Conservation (phyloP, 1,140 invertebrate genomes). For the Heliconius hewitsoni region DNA sequence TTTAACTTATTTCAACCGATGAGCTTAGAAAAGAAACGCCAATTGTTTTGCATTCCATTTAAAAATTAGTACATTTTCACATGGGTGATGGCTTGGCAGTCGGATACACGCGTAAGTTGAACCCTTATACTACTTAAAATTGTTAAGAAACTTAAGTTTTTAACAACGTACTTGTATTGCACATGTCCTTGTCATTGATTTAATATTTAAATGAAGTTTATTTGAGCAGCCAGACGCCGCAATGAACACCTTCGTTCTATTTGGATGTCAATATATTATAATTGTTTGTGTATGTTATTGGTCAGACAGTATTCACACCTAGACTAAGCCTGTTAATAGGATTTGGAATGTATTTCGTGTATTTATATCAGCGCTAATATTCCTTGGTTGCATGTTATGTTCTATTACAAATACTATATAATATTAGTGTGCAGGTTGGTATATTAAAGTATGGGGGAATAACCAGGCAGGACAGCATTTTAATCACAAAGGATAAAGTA, state of each 20-base stretch:
- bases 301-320: slow-evolving; percentile 15
- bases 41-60: slow-evolving; percentile 69
- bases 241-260: slow-evolving; percentile 41
- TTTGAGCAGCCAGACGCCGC: slow-evolving; percentile 43
- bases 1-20: slow-evolving; percentile 69
- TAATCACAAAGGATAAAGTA: neutral
- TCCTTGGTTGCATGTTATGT: slow-evolving; percentile 10
- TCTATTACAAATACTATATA: neutral
- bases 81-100: slow-evolving; percentile 81
- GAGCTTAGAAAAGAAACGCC: slow-evolving; percentile 67
- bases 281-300: slow-evolving; percentile 15
- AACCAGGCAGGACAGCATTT: neutral
- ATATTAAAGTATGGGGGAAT: neutral
- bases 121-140: slow-evolving; percentile 5
- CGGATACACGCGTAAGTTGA: slow-evolving; percentile 76
- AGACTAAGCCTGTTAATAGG: slow-evolving; percentile 29
- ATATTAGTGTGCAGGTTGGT: neutral
- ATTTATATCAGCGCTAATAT: slow-evolving; percentile 23
- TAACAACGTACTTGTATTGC: slow-evolving; percentile 40
- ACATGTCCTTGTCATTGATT: slow-evolving; percentile 68
- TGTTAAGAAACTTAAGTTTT: slow-evolving; percentile 8
- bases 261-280: slow-evolving; percentile 21
- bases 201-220: slow-evolving; percentile 60
- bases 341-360: slow-evolving; percentile 30
- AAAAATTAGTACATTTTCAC: slow-evolving; percentile 74